phyloP scores from a whole-genome alignment of 2,113 vertebrate species.

The Xyliphius kryptos region DNA sequence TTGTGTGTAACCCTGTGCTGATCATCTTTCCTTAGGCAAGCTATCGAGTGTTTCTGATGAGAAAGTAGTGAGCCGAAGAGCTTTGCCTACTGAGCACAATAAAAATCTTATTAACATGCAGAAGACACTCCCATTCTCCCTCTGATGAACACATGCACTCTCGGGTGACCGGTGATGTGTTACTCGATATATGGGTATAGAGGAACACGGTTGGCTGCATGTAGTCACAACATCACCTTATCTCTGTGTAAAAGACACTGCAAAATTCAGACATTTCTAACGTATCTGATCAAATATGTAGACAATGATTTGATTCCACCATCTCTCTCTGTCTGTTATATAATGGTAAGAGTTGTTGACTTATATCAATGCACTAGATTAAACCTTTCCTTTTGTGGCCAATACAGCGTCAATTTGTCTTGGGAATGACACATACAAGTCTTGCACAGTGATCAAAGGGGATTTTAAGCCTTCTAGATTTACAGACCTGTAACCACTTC shows the following conservation, averaged over 20 bases:
- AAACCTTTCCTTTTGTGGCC: no score
- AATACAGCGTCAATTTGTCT: no score
- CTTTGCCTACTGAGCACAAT: conserved; percentile 36
- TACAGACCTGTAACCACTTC: no score
- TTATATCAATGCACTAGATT: no score
- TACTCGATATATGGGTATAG: conserved; percentile 21
- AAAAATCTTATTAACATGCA: conserved; percentile 33
- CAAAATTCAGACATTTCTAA: no score
- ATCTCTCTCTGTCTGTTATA: no score
- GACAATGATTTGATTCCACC: no score
- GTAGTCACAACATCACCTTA: conserved; percentile 20
- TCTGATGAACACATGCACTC: conserved; percentile 9
- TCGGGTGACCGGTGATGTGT: conserved; percentile 26
- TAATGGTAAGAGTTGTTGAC: no score
- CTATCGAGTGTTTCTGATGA: conserved; percentile 27
- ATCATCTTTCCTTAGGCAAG: conserved; percentile 17
- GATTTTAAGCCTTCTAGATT: no score
- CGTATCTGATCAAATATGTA: no score
- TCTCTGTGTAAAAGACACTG: conserved; percentile 25
- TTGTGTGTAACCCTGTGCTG: conserved; percentile 3
- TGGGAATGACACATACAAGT: no score
- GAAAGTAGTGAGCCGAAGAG: conserved; percentile 30
- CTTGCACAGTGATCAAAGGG: no score
- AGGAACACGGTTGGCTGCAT: conserved; percentile 4
- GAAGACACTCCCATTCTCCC: conserved; percentile 6